Base-by-base conservation (phyloP, 2,797 vertebrate species). In the Pseudopleuronectes americanus region DNA sequence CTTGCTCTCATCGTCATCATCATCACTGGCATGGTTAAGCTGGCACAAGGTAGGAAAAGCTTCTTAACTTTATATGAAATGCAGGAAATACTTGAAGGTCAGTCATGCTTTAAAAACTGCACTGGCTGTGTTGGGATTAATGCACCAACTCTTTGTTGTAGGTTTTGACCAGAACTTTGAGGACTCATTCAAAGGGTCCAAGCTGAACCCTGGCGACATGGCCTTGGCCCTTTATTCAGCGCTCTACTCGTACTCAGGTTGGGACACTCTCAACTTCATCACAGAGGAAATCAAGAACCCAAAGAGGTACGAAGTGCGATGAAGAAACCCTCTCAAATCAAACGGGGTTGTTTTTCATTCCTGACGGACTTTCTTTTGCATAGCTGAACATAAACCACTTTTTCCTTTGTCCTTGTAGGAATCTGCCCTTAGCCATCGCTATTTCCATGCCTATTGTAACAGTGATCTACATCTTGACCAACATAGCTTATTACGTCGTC, bases 391-490 rank as follows among this genome's bases (percentile, higher is more conserved):
- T 49, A 38, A 70, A 43, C 4, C 10, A 31, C 21, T 24, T 64
- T 62, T 19, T 69, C 2, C 2, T 65, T 71, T 59, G 47, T 26
- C 14, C 0, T 62, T 58, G 17, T 77, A 95, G 94, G 85, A 95
- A 95, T 74, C 86, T 96, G 36, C 95, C 95, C 2, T 72, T 96
- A 80, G 89, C 95, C 63, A 96, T 96, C 33, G 94, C 87, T 5
- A 95, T 96, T 74, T 96, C 95, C 76, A 95, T 96, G 95, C 95
- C 95, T 23, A 81, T 96, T 26, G 95, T 96, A 73, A 95, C 95
- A 0, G 72, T 95, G 58, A 96, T 96, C 86, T 96, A 96, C 91
- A 94, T 96, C 74, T 73, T 96, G 76, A 95, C 95, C 75, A 96
- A 96, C 47, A n/a, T 96, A 3, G 95, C 95, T 26, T 96, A 96